These are phyloP conservation scores for Ormyrus nitidulus DNA, from an alignment of 2,888 invertebrate genomes.

Conservation along the genomic window DNA sequence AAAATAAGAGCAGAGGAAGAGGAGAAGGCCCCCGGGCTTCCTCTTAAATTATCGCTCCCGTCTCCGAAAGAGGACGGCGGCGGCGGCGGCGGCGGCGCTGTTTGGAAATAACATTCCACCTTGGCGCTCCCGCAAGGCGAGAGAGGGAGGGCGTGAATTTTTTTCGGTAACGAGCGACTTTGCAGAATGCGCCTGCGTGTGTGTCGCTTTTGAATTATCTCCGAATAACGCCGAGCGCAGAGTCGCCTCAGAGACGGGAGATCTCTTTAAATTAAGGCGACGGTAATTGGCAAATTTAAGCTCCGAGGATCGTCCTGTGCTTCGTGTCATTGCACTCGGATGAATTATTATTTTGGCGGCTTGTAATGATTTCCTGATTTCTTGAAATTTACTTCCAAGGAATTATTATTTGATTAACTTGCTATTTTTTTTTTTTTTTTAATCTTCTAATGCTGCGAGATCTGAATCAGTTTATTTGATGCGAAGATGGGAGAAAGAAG, in stretches of 20 bases:
- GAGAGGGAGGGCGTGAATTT: conserved; percentile 11
- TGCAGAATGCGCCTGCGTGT: neutral
- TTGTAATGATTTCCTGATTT: no score
- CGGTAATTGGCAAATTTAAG: no score
- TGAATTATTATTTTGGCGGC: no score
- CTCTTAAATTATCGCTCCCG: conserved; percentile 61
- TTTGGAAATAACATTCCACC: conserved; percentile 58
- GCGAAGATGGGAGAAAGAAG: no score
- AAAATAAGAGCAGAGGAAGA: conserved; percentile 8
- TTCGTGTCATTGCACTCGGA: no score
- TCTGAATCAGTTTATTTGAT: no score
- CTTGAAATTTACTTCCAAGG: no score
- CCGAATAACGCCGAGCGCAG: neutral
- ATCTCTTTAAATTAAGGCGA: neutral
- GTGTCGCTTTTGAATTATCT: neutral
- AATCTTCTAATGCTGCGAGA: no score
- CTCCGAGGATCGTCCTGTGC: no score
- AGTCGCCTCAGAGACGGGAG: neutral
- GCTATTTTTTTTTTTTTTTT: no score
- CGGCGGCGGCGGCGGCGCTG: conserved; percentile 34
- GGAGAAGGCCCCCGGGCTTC: conserved; percentile 49
- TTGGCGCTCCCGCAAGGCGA: conserved; percentile 13
- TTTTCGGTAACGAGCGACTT: conserved; percentile 24
- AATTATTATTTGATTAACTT: no score
- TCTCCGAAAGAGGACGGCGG: conserved; percentile 47